Base-by-base conservation (phyloP, 2,888 invertebrate genomes). In the Drosophila kanekoi region DNA sequence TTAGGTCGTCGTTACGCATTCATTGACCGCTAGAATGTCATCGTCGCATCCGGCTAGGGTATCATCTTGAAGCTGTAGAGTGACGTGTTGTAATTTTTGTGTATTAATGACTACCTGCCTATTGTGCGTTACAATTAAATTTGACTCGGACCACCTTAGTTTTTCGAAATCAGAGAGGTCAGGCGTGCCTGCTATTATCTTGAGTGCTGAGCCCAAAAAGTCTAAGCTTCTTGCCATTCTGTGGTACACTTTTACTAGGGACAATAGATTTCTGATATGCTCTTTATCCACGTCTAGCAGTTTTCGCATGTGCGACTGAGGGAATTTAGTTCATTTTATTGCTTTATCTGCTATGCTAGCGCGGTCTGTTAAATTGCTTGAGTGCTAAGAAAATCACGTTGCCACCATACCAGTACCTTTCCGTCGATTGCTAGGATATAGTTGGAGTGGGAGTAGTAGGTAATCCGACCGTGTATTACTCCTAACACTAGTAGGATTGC, bases 291-390 rank as follows among this genome's bases (percentile, higher is more conserved):
- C 56, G 9, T 56, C 48, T 48, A 62, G 9, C 9, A 47, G 13
- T 23, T 57, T 47, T 40, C 18, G 28, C 47, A 47, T 57, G 10
- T 47, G 57, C 28, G 47, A 48, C 13, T 51, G 57, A 11, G 44
- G 51, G 6, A 56, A 51, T n/a, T 49, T 16, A 0, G 44, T 16
- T 28, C 58, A 51, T 40, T 49, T 33, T n/a, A 10, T 8, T 5
- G 60, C 45, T 9, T 43, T 23, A 11, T 60, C 59, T 51, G 44
- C 8, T 3, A 45, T 45, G 28, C 8, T 20, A 1, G 16, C 0
- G 10, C 45, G 33, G 2, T 60, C 45, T 4, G 49, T 13, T 14
- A 48, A 4, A 41, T 57, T 49, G 5, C 16, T 57, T n/a, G 57
- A 57, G 28, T 62, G 43, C 13, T 35, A 1, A 62, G 10, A 13